Percentiles rank a stretch among this genome's conserved stretches.
Evolutionary conservation across 1,140 invertebrate genomes (phyloP).

Genomic region (Drosophila pseudoobscura): DNA sequence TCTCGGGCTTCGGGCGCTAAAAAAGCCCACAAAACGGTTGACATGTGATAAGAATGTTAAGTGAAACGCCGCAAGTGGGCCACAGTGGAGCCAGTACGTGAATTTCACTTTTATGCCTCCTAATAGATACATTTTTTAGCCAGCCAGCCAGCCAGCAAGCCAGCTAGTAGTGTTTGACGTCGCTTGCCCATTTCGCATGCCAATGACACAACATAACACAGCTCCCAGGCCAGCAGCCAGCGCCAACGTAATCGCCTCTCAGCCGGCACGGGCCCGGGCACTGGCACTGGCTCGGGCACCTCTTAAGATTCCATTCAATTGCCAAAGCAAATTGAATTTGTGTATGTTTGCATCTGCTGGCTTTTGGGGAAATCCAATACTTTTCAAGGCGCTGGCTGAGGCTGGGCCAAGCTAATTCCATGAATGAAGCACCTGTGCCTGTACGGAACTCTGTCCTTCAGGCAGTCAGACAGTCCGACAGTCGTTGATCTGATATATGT

Average conservation of each 20-base stretch:
- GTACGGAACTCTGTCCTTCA: too few species aligned
- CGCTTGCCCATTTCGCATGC: constrained; percentile 18
- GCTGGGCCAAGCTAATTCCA: too few species aligned
- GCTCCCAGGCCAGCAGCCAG: constrained; percentile 2
- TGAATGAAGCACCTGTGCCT: too few species aligned
- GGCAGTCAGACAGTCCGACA: too few species aligned
- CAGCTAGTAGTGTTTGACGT: neutral
- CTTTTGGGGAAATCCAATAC: constrained; percentile 23
- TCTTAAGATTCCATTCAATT: constrained; percentile 39
- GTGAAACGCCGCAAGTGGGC: constrained; percentile 25
- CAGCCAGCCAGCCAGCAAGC: neutral
- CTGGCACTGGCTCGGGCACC: neutral
- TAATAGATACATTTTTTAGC: constrained; percentile 25
- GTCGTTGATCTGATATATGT: too few species aligned
- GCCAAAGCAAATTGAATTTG: constrained; percentile 22
- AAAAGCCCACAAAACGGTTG: constrained; percentile 33
- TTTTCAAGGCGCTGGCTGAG: constrained; percentile 4
- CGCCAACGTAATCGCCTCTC: constrained; percentile 26
- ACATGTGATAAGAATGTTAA: constrained; percentile 55
- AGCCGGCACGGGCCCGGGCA: too few species aligned
- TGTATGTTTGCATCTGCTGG: constrained; percentile 12
- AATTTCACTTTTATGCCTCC: constrained; percentile 46
- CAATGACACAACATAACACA: constrained; percentile 30
- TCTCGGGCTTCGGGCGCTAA: constrained; percentile 10
- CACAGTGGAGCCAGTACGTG: constrained; percentile 5